phyloP scores from a whole-genome alignment of 2,113 vertebrate species.

The Eleginops maclovinus region DNA sequence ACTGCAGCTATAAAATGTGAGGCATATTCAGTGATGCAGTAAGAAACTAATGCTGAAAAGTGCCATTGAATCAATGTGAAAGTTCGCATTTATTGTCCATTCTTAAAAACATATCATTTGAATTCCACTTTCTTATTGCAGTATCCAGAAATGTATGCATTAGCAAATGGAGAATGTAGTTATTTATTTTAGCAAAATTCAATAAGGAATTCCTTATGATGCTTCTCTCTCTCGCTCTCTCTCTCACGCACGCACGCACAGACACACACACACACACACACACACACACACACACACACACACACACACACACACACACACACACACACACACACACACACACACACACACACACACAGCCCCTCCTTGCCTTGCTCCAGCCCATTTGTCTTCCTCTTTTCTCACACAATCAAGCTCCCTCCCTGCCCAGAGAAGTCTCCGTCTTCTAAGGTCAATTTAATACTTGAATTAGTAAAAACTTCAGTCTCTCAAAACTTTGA shows the following conservation, averaged over 20 bases:
- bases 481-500: background rate
- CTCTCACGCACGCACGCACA: background rate
- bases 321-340: constrained; percentile 24
- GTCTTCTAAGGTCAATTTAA: background rate
- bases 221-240: background rate
- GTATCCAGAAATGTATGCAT: background rate
- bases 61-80: background rate
- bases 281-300: background rate
- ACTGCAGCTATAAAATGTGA: background rate
- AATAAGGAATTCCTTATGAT: background rate
- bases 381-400: constrained; percentile 10
- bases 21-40: background rate
- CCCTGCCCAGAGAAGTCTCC: background rate
- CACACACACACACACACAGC: constrained; percentile 28
- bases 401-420: background rate
- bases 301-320: background rate
- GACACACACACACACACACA: constrained; percentile 5
- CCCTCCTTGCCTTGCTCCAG: constrained; percentile 22
- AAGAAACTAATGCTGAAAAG: background rate
- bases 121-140: no score
- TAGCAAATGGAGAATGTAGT: background rate
- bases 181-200: background rate
- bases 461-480: background rate
- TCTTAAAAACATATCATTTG: background rate
- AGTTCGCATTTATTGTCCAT: background rate